phyloP scores from a whole-genome alignment of 2,888 invertebrate species.

The Nineta flava region DNA sequence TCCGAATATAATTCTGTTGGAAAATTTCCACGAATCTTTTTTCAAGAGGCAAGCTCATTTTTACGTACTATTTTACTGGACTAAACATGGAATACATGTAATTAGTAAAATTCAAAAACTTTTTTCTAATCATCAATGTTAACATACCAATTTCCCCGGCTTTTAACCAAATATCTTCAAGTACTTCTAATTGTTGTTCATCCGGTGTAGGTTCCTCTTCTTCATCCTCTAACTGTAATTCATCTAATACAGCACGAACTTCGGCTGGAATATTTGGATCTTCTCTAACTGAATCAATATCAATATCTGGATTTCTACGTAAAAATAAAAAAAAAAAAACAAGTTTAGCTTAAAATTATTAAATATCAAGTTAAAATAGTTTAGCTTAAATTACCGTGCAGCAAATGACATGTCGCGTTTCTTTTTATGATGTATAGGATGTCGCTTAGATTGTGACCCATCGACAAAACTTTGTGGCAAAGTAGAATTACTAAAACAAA shows the following conservation, averaged over 20 bases:
- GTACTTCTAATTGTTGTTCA: conserved; percentile 53
- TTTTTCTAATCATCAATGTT: too few relatives aligned
- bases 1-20: too few relatives aligned
- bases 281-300: conserved; percentile 25
- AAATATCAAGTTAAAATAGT: too few relatives aligned
- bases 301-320: conserved; percentile 16
- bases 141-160: conserved; percentile 54
- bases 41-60: too few relatives aligned
- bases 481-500: conserved; percentile 30
- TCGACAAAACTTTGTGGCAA: conserved; percentile 49
- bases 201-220: conserved; percentile 40
- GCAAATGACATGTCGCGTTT: conserved; percentile 6
- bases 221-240: conserved; percentile 31
- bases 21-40: too few relatives aligned
- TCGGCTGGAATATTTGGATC: conserved; percentile 31
- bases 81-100: too few relatives aligned
- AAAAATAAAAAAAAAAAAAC: neutral
- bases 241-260: conserved; percentile 37
- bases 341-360: neutral
- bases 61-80: too few relatives aligned
- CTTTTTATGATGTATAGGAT: conserved; percentile 41
- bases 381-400: conserved; percentile 2
- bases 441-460: conserved; percentile 44
- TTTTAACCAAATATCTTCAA: conserved; percentile 67
- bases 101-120: too few relatives aligned